phyloP scores from a whole-genome alignment of 2,888 invertebrate genomes.

The Muschampia plurimacula region DNA sequence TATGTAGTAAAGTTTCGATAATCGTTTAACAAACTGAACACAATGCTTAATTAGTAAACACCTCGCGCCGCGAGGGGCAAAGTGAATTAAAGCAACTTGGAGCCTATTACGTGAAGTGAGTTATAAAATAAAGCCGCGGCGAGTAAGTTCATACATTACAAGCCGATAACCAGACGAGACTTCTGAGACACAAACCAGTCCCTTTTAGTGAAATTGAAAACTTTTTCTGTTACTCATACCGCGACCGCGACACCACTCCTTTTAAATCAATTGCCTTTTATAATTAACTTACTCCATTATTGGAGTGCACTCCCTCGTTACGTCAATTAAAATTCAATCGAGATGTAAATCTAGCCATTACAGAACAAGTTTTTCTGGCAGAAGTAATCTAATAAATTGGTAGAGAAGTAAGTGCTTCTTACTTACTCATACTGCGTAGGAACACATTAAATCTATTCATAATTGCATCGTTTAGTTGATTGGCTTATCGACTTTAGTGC shows the following conservation, averaged over 20 bases:
- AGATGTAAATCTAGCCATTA: slow-evolving; percentile 73
- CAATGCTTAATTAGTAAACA: slow-evolving; percentile 67
- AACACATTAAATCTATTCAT: slow-evolving; percentile 52
- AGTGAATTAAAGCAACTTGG: slow-evolving; percentile 77
- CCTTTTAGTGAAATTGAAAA: slow-evolving; percentile 87
- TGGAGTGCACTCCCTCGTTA: slow-evolving; percentile 80
- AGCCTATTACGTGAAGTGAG: slow-evolving; percentile 83
- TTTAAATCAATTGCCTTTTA: slow-evolving; percentile 85
- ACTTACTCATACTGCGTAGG: slow-evolving; percentile 48
- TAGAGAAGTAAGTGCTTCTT: slow-evolving; percentile 55
- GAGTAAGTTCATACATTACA: slow-evolving; percentile 85
- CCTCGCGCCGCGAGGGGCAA: slow-evolving; percentile 59
- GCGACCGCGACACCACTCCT: slow-evolving; percentile 79
- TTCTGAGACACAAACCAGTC: slow-evolving; percentile 86
- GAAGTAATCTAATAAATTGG: slow-evolving; percentile 67
- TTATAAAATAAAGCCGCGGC: slow-evolving; percentile 83
- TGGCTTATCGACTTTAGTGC: slow-evolving; percentile 34
- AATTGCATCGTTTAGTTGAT: slow-evolving; percentile 46
- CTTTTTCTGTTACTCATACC: slow-evolving; percentile 85
- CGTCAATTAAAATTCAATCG: slow-evolving; percentile 81
- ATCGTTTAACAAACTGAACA: slow-evolving; percentile 45
- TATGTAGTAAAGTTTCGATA: neutral
- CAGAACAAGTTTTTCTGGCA: slow-evolving; percentile 72
- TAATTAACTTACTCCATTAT: slow-evolving; percentile 83
- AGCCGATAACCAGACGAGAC: slow-evolving; percentile 86